Conservation (phyloP, 2,888 invertebrate species). For the Hemistola chrysoprasaria region DNA sequence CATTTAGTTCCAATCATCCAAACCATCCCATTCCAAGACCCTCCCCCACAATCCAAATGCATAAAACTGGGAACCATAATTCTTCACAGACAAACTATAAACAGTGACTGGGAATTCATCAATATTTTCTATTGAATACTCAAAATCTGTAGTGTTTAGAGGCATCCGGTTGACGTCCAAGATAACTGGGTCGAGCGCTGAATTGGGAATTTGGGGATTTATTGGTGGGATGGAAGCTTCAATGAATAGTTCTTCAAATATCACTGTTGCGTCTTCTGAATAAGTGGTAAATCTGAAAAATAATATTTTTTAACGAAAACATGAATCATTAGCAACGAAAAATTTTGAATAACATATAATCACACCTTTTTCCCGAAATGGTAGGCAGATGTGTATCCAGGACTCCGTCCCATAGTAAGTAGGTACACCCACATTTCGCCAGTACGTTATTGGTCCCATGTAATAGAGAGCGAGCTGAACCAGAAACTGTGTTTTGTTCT, state of each 20-base stretch:
- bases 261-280: constrained; percentile 1
- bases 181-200: constrained; percentile 2
- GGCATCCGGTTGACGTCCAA: constrained; percentile 3
- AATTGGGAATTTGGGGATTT: background rate
- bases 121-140: constrained; percentile 1
- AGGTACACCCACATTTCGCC: no score
- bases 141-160: constrained; percentile 3
- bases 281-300: constrained; percentile 2
- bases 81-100: constrained; percentile 3
- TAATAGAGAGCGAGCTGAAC: no score
- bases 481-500: no score
- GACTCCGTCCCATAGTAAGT: no score
- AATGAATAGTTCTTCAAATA: constrained; percentile 10
- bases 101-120: background rate
- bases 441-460: no score
- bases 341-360: no score
- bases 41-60: constrained; percentile 11
- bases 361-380: no score
- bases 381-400: no score
- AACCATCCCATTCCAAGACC: background rate
- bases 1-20: no score
- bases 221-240: background rate
- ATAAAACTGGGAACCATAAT: constrained; percentile 4
- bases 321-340: no score
- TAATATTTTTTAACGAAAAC: background rate